Evolutionary conservation across 2,888 invertebrate genomes (phyloP).

Genomic region (Dynastes tityus): DNA sequence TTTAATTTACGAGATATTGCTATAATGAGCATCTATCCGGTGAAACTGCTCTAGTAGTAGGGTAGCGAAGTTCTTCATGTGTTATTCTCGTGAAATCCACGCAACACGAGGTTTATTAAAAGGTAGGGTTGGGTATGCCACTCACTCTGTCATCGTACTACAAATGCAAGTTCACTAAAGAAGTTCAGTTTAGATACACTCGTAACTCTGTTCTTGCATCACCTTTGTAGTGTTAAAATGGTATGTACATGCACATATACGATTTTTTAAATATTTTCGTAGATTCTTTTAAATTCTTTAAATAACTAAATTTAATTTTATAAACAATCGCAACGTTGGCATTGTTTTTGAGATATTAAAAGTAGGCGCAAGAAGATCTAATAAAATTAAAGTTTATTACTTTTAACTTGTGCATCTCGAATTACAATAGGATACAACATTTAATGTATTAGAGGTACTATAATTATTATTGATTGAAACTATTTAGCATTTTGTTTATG

Average conservation of each 20-base stretch:
- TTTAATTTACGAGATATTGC: background rate
- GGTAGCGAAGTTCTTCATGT: background rate
- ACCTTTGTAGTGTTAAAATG: slow-evolving; percentile 27
- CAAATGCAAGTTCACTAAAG: slow-evolving; percentile 38
- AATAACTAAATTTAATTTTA: background rate
- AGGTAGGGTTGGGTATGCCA: slow-evolving; percentile 33
- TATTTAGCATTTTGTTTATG: too few relatives aligned
- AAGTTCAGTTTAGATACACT: slow-evolving; percentile 15
- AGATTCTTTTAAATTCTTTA: background rate
- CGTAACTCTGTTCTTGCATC: slow-evolving; percentile 29
- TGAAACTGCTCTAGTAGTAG: slow-evolving; percentile 11
- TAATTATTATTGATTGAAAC: too few relatives aligned
- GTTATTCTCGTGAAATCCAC: background rate
- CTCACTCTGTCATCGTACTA: slow-evolving; percentile 29
- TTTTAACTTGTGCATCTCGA: too few relatives aligned
- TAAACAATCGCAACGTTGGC: too few relatives aligned
- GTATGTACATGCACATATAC: slow-evolving; percentile 9
- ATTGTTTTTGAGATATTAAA: too few relatives aligned
- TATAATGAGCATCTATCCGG: background rate
- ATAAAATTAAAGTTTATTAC: too few relatives aligned
- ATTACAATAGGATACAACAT: too few relatives aligned
- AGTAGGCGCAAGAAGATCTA: too few relatives aligned
- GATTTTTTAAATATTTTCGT: background rate
- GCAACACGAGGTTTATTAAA: slow-evolving; percentile 1
- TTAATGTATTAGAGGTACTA: too few relatives aligned